A percentile compares a stretch with the other conserved stretches of the same genome.
phyloP scores from a whole-genome alignment of 2,888 invertebrate species.

The Agrypnus murinus region DNA sequence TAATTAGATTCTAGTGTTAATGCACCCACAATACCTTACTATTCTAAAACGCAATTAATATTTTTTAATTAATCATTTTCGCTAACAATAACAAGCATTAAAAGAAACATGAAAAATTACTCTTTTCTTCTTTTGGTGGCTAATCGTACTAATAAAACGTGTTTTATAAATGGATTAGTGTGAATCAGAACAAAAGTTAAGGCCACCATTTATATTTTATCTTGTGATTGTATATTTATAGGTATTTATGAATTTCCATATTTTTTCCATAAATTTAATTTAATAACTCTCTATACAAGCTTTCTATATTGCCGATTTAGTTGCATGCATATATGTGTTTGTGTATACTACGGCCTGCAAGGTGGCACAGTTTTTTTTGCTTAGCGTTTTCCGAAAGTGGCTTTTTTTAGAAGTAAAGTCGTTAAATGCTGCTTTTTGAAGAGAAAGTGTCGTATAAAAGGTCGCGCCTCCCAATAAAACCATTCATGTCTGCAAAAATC shows the following conservation, averaged over 20 bases:
- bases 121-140: background rate
- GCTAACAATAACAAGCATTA: constrained; percentile 11
- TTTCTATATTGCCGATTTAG: constrained; percentile 35
- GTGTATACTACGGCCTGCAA: constrained; percentile 12
- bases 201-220: constrained; percentile 13
- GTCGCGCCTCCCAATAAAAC: constrained; percentile 27
- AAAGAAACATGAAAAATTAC: constrained; percentile 1
- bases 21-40: background rate
- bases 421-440: constrained; percentile 34
- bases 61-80: constrained; percentile 20
- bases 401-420: constrained; percentile 20
- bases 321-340: too few relatives aligned
- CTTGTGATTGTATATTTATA: background rate
- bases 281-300: constrained; percentile 2
- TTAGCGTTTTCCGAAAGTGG: constrained; percentile 10
- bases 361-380: constrained; percentile 28
- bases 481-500: constrained; percentile 20
- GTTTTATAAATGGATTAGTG: background rate
- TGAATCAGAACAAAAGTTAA: constrained; percentile 3
- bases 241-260: constrained; percentile 27
- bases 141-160: constrained; percentile 2
- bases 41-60: constrained; percentile 19
- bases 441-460: constrained; percentile 41
- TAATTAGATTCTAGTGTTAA: constrained; percentile 23
- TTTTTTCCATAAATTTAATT: constrained; percentile 37